phyloP scores from a whole-genome alignment of 2,797 vertebrate genomes.

The Pagetopsis macropterus region DNA sequence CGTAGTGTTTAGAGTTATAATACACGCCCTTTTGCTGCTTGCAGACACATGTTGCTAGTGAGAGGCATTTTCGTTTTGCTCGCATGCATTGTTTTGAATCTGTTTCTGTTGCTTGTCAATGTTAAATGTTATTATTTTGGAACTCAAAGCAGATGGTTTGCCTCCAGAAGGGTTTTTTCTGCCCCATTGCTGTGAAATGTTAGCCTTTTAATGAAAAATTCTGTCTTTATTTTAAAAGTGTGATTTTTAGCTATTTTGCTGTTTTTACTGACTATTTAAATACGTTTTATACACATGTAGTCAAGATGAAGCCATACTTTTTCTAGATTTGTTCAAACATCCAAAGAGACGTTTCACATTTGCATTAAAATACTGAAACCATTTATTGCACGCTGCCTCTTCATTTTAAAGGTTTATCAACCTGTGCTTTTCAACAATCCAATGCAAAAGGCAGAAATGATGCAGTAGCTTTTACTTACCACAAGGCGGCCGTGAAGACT shows the following conservation, averaged over 20 bases:
- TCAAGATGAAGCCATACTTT: not conserved
- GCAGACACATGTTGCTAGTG: not conserved
- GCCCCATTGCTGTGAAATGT: not conserved
- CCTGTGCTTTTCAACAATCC: not conserved
- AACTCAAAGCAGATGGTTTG: too few relatives aligned
- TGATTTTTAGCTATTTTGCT: not conserved
- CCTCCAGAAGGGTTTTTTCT: too few relatives aligned
- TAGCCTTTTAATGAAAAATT: not conserved
- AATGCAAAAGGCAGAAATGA: not conserved
- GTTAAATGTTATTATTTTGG: too few relatives aligned
- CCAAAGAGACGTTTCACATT: constrained; percentile 7
- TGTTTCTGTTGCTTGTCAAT: too few relatives aligned
- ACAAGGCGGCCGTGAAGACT: constrained; percentile 37
- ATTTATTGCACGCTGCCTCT: not conserved
- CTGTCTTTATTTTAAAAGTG: not conserved
- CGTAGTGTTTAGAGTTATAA: not conserved
- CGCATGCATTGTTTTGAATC: not conserved
- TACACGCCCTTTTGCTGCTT: not conserved
- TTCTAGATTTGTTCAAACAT: not conserved
- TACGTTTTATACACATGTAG: not conserved
- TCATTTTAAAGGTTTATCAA: not conserved
- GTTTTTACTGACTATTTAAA: constrained; percentile 34
- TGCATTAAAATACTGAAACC: constrained; percentile 45
- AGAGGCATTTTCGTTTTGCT: not conserved
- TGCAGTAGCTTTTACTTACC: constrained; percentile 33